Percentiles rank a stretch among this genome's conserved stretches.
Evolutionary conservation across 2,797 vertebrate species (phyloP).

Genomic region (Poeciliopsis turneri): DNA sequence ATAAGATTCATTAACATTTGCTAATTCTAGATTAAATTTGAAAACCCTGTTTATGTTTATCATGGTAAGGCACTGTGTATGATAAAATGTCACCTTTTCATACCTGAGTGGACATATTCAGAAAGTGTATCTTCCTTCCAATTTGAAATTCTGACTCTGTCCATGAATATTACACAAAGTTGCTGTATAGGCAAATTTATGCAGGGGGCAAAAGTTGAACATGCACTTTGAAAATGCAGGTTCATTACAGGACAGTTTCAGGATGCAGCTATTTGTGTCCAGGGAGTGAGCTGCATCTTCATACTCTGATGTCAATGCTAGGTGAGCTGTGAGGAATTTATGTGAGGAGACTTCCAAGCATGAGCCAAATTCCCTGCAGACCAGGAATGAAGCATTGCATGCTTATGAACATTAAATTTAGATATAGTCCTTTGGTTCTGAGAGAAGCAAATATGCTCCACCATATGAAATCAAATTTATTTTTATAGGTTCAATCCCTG

Average conservation of each 20-base stretch:
- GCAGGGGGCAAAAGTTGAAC: constrained; percentile 17
- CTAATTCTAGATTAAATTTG: background rate
- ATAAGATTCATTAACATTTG: background rate
- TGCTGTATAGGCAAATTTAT: background rate
- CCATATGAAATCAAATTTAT: background rate
- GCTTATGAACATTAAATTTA: constrained; percentile 6
- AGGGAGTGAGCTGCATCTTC: constrained; percentile 8
- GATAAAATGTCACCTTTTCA: background rate
- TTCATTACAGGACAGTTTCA: background rate
- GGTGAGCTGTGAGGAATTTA: constrained; percentile 2
- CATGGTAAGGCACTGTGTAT: background rate
- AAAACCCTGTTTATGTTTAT: background rate
- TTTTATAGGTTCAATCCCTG: background rate
- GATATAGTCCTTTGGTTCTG: background rate
- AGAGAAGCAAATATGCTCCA: background rate
- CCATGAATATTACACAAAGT: constrained; percentile 11
- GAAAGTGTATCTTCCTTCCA: background rate
- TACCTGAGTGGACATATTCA: background rate
- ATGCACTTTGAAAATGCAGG: constrained; percentile 23
- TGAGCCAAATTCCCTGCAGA: background rate
- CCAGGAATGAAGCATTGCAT: background rate
- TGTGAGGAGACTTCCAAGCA: background rate
- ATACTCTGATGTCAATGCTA: background rate
- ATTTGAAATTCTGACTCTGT: background rate
- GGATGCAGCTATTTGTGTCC: constrained; percentile 4